Conservation (phyloP, 2,797 vertebrate genomes). For the Muscicapa comitata region DNA sequence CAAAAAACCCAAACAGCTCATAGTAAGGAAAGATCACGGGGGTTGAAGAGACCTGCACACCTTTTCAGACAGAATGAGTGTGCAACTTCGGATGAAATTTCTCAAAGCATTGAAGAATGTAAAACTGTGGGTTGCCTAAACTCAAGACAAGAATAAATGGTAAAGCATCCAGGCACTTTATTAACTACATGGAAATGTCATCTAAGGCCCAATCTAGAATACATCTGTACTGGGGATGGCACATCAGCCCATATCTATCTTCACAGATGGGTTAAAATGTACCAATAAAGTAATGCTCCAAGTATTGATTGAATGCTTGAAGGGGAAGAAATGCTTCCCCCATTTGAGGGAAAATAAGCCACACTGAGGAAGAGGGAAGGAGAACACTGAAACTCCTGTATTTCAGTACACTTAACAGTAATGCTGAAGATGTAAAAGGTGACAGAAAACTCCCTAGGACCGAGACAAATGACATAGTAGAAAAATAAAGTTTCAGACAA, state of each 20-base stretch:
- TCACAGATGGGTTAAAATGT: neutral
- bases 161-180: neutral
- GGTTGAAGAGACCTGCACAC: neutral
- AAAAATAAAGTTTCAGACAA: neutral
- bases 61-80: neutral
- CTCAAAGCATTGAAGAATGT: neutral
- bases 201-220: neutral
- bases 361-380: neutral
- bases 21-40: fast-evolving
- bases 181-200: neutral
- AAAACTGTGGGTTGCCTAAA: neutral
- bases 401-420: neutral
- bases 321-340: neutral
- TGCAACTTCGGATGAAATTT: neutral
- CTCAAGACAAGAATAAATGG: neutral
- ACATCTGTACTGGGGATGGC: neutral
- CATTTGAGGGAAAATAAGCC: neutral
- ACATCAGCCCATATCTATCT: neutral
- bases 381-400: neutral
- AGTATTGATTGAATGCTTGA: too few species aligned
- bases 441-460: neutral
- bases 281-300: neutral
- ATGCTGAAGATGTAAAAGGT: neutral
- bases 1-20: neutral
- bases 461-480: neutral